Conservation (phyloP, 2,888 invertebrate species). For the Drosophila macrospina region DNA sequence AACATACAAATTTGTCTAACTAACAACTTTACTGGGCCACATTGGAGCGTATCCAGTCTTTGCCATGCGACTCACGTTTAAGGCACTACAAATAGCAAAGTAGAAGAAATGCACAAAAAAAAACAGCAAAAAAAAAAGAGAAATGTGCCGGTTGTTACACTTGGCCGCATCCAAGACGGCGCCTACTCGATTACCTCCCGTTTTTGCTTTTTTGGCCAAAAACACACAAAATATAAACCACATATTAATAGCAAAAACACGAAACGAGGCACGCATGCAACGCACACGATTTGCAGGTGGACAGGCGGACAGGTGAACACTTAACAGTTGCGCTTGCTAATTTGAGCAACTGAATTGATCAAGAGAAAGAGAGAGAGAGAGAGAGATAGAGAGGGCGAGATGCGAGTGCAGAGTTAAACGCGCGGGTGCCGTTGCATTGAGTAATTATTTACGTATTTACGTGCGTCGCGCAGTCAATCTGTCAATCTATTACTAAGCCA, state of each 20-base stretch:
- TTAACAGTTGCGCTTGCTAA: slow-evolving; percentile 68
- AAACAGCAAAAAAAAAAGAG: slow-evolving; percentile 58
- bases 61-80: slow-evolving; percentile 72
- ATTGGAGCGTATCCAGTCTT: slow-evolving; percentile 75
- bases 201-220: slow-evolving; percentile 64
- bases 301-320: slow-evolving; percentile 14
- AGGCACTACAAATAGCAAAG: slow-evolving; percentile 35
- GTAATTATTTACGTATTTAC: slow-evolving; percentile 73
- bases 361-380: neutral
- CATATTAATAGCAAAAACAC: slow-evolving; percentile 47
- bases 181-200: slow-evolving; percentile 59
- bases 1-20: slow-evolving; percentile 53
- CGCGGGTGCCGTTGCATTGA: slow-evolving; percentile 48
- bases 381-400: neutral
- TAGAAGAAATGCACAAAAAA: slow-evolving; percentile 2
- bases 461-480: slow-evolving; percentile 52
- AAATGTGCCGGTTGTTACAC: slow-evolving; percentile 70
- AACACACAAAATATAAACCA: slow-evolving; percentile 19
- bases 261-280: slow-evolving; percentile 56
- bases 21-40: slow-evolving; percentile 72
- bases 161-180: slow-evolving; percentile 62
- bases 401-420: too few relatives aligned
- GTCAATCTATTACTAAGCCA: slow-evolving; percentile 59
- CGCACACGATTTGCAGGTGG: slow-evolving; percentile 6
- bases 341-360: slow-evolving; percentile 59